phyloP scores from a whole-genome alignment of 2,113 vertebrate genomes.

The Poeciliopsis retropinna region DNA sequence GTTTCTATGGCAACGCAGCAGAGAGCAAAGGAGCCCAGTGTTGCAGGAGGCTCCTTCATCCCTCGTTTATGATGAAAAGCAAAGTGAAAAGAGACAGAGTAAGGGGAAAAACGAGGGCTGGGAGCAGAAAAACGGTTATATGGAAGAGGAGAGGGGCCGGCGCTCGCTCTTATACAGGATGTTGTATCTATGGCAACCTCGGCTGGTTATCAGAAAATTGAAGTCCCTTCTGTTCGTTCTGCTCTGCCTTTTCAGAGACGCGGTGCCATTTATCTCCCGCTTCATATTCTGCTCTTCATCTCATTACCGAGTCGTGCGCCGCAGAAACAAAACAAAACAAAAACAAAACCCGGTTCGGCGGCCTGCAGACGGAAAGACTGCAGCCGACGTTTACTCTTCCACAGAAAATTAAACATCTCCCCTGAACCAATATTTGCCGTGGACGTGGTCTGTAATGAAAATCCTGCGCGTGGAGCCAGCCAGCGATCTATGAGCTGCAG shows the following conservation, averaged over 20 bases:
- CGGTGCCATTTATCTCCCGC: constrained; percentile 11
- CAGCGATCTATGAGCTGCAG: constrained; percentile 38
- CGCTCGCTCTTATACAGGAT: constrained; percentile 80
- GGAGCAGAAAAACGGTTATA: constrained; percentile 10
- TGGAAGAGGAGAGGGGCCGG: constrained; percentile 72
- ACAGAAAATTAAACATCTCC: constrained; percentile 51
- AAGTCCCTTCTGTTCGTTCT: constrained; percentile 57
- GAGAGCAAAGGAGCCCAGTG: constrained; percentile 39
- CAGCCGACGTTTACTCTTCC: constrained; percentile 36
- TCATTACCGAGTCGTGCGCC: neutral
- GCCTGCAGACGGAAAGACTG: neutral
- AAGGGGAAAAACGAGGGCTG: constrained; percentile 16
- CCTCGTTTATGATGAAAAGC: constrained; percentile 58
- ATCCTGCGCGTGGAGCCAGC: constrained; percentile 36
- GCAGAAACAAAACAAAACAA: neutral
- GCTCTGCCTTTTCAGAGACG: constrained; percentile 36
- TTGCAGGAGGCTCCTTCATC: constrained; percentile 55
- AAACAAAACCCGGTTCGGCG: neutral
- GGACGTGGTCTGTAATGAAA: constrained; percentile 40
- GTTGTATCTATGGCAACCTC: constrained; percentile 87
- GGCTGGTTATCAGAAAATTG: constrained; percentile 66
- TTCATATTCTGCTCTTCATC: constrained; percentile 21
- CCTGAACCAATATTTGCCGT: constrained; percentile 57
- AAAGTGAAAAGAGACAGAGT: constrained; percentile 30
- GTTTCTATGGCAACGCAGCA: constrained; percentile 80